These are phyloP conservation scores for Emydocephalus ijimae DNA, from an alignment of 2,113 vertebrate species.

Conservation along the genomic window DNA sequence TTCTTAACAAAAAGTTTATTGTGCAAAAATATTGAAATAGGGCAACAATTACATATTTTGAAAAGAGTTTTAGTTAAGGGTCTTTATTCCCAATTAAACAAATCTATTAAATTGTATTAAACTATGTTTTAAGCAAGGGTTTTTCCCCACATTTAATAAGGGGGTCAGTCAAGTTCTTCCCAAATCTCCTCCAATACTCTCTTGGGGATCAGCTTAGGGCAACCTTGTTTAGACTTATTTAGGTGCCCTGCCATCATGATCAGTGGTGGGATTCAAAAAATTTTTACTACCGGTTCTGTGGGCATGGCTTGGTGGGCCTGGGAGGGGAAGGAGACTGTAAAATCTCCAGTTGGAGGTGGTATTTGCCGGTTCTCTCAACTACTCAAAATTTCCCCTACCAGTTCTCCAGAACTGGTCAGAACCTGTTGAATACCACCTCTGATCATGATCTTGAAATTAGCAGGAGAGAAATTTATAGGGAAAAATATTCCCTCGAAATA, in stretches of 20 bases:
- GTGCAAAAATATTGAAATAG: background rate
- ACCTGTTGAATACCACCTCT: no score
- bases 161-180: background rate
- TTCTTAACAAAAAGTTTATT: no score
- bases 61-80: background rate
- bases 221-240: background rate
- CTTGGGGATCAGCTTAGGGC: background rate
- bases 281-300: no score
- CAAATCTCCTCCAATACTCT: background rate
- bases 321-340: no score
- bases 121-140: background rate
- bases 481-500: background rate
- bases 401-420: no score
- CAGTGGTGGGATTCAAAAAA: no score
- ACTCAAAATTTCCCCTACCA: no score
- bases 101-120: background rate
- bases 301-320: no score
- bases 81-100: background rate
- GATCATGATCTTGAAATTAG: background rate
- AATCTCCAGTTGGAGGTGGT: no score
- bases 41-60: background rate
- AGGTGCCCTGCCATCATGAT: background rate
- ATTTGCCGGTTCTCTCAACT: no score
- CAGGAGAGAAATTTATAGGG: background rate
- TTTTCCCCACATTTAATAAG: background rate